A percentile compares a stretch with the other conserved stretches of the same genome.
Evolutionary conservation across 2,113 vertebrate genomes (phyloP).

Genomic region (Pseudolaguvia tuberculata): DNA sequence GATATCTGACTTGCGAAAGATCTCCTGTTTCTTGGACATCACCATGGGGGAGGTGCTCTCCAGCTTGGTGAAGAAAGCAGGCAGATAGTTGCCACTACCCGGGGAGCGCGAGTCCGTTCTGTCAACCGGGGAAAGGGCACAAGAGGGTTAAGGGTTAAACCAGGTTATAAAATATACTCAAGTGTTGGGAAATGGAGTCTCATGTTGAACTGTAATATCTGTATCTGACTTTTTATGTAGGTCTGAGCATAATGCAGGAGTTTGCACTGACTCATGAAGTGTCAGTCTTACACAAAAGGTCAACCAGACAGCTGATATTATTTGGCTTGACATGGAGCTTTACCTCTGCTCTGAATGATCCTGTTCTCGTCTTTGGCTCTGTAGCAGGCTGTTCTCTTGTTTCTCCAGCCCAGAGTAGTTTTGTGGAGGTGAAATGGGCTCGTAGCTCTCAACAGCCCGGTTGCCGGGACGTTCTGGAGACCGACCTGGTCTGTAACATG

Average conservation of each 20-base stretch:
- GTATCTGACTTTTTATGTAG: neutral
- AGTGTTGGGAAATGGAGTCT: neutral
- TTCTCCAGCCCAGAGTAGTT: constrained; percentile 82
- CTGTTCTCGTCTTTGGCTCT: constrained; percentile 76
- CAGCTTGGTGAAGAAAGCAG: constrained; percentile 95
- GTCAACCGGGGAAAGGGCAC: constrained; percentile 32
- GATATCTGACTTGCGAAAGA: constrained; percentile 98
- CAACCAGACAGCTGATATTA: neutral
- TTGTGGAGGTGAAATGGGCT: constrained; percentile 95
- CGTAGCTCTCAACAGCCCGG: constrained; percentile 82
- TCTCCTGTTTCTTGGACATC: constrained; percentile 98
- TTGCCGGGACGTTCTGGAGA: constrained; percentile 84
- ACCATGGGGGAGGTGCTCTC: constrained; percentile 97
- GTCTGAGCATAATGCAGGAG: neutral
- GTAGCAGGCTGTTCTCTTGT: constrained; percentile 74
- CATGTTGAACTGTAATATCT: neutral
- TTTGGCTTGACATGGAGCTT: neutral
- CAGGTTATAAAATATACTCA: neutral
- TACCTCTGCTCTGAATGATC: constrained; percentile 90
- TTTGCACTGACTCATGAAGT: neutral
- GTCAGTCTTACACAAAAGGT: neutral
- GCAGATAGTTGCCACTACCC: constrained; percentile 86
- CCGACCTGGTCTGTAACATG: constrained; percentile 79
- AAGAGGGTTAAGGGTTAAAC: neutral
- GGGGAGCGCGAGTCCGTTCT: constrained; percentile 94